phyloP scores from a whole-genome alignment of 23 tunicate species.

The Oikopleura dioica region DNA sequence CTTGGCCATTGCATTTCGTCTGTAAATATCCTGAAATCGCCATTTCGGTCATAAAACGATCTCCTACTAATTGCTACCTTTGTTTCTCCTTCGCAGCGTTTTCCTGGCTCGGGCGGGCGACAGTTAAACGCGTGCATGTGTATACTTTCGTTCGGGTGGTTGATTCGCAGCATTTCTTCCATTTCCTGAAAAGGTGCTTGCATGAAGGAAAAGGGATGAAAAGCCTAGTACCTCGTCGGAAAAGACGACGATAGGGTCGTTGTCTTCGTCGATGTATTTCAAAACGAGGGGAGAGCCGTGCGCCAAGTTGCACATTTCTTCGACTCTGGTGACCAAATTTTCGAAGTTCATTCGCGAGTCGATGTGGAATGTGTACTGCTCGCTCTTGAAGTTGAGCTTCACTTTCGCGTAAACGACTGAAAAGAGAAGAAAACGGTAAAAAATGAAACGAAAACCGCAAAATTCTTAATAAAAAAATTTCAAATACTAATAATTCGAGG shows the following conservation, averaged over 20 bases:
- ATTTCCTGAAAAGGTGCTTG: no score
- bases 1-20: slow-evolving; percentile 4
- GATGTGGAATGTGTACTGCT: background rate
- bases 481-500: no score
- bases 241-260: background rate
- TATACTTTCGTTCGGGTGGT: background rate
- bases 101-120: background rate
- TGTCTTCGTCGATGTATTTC: background rate
- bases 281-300: background rate
- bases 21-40: background rate
- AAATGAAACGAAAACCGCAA: no score
- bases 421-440: no score
- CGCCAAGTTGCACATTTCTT: background rate
- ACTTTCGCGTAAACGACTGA: background rate
- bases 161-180: background rate
- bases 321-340: background rate
- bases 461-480: no score
- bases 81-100: background rate
- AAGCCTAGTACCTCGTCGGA: background rate
- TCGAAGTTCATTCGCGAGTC: background rate
- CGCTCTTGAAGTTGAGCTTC: background rate
- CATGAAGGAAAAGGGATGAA: no score
- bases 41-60: no score
- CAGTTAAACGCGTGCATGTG: background rate
- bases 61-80: no score